A percentile compares a stretch with the other conserved stretches of the same genome.
Evolutionary conservation across 2,797 vertebrate genomes (phyloP).

Genomic region (Dallia pectoralis): DNA sequence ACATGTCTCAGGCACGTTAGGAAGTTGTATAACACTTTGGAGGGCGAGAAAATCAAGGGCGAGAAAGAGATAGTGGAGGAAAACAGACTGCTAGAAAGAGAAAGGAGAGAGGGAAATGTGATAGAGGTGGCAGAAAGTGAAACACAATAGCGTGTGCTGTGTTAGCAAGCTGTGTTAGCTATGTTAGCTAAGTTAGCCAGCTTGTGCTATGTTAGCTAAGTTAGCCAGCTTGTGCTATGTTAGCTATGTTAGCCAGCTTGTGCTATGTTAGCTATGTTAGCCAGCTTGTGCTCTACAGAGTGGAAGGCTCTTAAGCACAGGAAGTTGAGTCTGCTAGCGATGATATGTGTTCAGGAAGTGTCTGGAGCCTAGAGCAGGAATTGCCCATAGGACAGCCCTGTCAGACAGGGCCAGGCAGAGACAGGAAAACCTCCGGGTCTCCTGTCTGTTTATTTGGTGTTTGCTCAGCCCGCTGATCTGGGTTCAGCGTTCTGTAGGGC

Average conservation of each 20-base stretch:
- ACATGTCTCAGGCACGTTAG: background rate
- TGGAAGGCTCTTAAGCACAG: background rate
- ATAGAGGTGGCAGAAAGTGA: background rate
- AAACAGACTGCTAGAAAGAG: background rate
- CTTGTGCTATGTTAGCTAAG: too few relatives aligned
- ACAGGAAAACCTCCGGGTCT: constrained; percentile 9
- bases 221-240: too few relatives aligned
- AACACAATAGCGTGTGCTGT: background rate
- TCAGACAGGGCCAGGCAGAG: constrained; percentile 2
- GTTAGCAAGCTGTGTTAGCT: background rate
- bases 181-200: background rate
- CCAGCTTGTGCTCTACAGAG: background rate
- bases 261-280: background rate
- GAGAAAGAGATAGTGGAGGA: background rate
- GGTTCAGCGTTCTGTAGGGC: constrained; percentile 33
- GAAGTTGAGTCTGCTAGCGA: background rate
- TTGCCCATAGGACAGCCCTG: background rate
- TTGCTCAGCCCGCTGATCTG: constrained; percentile 56
- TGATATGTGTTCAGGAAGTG: constrained; percentile 14
- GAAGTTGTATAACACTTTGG: background rate
- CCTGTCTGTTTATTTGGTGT: constrained; percentile 52
- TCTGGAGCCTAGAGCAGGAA: constrained; percentile 1
- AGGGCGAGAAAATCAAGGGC: background rate
- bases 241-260: too few relatives aligned
- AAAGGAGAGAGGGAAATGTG: background rate